Percentiles rank a stretch among this genome's conserved stretches.
These are phyloP conservation scores for Corythoichthys intestinalis DNA, from an alignment of 2,113 vertebrate species.

Conservation along the genomic window DNA sequence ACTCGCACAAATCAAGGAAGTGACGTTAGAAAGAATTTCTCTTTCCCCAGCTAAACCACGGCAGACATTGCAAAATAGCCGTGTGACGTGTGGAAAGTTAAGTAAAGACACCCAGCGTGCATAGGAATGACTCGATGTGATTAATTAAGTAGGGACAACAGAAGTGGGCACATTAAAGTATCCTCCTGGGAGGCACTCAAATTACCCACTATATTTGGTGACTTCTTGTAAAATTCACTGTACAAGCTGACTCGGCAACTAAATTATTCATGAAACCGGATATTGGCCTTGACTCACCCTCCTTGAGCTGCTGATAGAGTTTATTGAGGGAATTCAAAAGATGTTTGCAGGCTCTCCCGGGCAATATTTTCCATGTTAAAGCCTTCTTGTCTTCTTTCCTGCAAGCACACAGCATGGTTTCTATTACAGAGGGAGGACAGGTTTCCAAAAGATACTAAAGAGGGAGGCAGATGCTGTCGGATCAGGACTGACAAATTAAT, in stretches of 20 bases:
- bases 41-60: background rate
- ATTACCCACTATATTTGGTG: background rate
- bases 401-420: conserved; percentile 60
- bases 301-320: conserved; percentile 86
- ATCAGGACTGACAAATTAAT: conserved; percentile 44
- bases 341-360: conserved; percentile 96
- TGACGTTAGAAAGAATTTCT: conserved; percentile 2
- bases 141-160: conserved; percentile 4
- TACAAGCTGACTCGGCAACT: conserved; percentile 42
- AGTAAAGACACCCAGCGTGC: background rate
- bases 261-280: conserved; percentile 48
- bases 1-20: conserved; percentile 1
- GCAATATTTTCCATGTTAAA: conserved; percentile 92
- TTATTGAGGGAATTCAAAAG: conserved; percentile 88
- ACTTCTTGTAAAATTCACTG: conserved; percentile 28
- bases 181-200: conserved; percentile 12
- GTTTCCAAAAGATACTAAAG: conserved; percentile 18
- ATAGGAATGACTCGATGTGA: conserved; percentile 1
- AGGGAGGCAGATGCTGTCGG: conserved; percentile 26
- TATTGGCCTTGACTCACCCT: conserved; percentile 78
- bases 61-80: background rate
- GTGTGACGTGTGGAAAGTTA: conserved; percentile 4
- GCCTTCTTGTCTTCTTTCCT: conserved; percentile 93
- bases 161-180: background rate
- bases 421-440: conserved; percentile 35